phyloP scores from a whole-genome alignment of 1,140 invertebrate species.

The Trialeurodes vaporariorum region DNA sequence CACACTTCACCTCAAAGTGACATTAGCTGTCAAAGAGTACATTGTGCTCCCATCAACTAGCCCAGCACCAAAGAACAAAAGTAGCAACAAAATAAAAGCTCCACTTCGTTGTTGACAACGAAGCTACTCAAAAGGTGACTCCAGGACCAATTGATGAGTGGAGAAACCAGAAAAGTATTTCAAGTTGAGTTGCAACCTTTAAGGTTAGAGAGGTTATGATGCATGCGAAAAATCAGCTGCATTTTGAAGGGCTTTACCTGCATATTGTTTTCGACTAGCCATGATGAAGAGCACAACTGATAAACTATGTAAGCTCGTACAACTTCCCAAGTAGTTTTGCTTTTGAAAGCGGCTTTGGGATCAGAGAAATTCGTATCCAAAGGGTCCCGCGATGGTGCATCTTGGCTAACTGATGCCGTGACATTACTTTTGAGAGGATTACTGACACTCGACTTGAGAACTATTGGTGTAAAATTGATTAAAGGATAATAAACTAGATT shows the following conservation, averaged over 20 bases:
- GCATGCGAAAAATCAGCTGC: too few species aligned
- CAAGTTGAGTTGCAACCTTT: too few species aligned
- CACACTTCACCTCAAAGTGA: too few species aligned
- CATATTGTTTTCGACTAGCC: slow-evolving; percentile 88
- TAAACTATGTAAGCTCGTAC: slow-evolving; percentile 87
- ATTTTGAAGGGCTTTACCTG: slow-evolving; percentile 56
- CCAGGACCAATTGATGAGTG: too few species aligned
- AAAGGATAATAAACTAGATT: background rate
- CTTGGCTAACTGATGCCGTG: background rate
- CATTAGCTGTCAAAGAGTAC: too few species aligned
- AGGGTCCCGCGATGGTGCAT: slow-evolving; percentile 42
- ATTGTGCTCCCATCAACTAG: too few species aligned
- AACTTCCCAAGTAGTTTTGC: slow-evolving; percentile 90
- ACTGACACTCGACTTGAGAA: background rate
- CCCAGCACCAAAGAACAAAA: too few species aligned
- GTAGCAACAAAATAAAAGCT: too few species aligned
- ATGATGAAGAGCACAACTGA: slow-evolving; percentile 78
- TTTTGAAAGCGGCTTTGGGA: slow-evolving; percentile 71
- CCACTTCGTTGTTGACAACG: too few species aligned
- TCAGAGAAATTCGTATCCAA: slow-evolving; percentile 80
- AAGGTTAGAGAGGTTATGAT: background rate
- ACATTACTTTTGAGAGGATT: slow-evolving; percentile 8
- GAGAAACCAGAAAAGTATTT: too few species aligned
- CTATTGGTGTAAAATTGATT: background rate
- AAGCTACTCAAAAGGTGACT: too few species aligned